Evolutionary conservation across 2,113 vertebrate genomes (phyloP), one percentile per base, ranked within the genome.

Genomic region (Oxyruncus cristatus): DNA sequence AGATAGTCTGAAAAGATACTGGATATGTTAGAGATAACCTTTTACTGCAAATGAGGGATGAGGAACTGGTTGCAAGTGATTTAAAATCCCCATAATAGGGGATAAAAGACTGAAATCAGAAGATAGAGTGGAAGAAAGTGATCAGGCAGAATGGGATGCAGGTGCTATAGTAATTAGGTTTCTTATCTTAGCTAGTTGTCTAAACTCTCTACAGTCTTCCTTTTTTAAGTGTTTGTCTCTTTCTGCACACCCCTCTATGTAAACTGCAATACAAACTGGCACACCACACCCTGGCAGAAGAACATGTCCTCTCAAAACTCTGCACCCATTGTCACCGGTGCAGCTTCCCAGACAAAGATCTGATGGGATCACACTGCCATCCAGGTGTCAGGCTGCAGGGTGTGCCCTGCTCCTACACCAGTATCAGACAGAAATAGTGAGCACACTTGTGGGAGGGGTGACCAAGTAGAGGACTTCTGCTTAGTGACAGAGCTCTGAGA

Each of bases 291-390:
- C 8, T 1, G 2, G 17, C 19, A 70, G 39, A 68, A 71, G 5
- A 27, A 12, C 12, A 23, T 12, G 24, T 16, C 44, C 6, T 42
- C 30, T 76, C 30, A 8, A 42, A 49, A 9, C 11, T 42, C 32
- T 42, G 11, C 24, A 49, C n/a, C 30, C 8, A 2, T 17, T 9
- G 10, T 1, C 2, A 58, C 8, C 16, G 28, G 37, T 2, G 3
- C 14, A 53, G 28, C 23, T 61, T 39, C 30, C 23, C 23, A 62
- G 41, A 47, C 12, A 30, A 26, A 85, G 30, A 21, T 62, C 6
- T 1, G 1, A 3, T 7, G 28, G 11, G 33, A 68, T 18, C 21
- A 6, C 1, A 2, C 32, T 18, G 5, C 12, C 33, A 28, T 11
- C 3, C 22, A 14, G 11, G 22, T 39, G 28, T 7, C 18, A 23